Evolutionary conservation across 23 tunicate species (phyloP).

Genomic region (Styela clava): DNA sequence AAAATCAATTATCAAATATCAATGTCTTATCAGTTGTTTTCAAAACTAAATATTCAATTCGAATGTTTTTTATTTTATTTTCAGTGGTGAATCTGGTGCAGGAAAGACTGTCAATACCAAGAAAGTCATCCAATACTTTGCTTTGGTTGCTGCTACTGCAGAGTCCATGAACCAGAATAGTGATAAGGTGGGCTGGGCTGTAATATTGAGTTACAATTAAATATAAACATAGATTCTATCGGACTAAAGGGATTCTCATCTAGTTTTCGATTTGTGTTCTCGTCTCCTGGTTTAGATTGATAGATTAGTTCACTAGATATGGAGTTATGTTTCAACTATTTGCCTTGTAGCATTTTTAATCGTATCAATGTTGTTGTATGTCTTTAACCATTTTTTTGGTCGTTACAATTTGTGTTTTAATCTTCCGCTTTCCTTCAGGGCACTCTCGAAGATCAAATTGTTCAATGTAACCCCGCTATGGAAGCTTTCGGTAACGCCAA

Average conservation of each 20-base stretch:
- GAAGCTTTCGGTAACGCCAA: conserved; percentile 97
- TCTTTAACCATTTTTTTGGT: too few relatives aligned
- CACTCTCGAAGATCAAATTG: conserved; percentile 94
- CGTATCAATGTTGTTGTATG: too few relatives aligned
- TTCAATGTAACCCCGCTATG: conserved; percentile 93
- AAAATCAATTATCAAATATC: too few relatives aligned
- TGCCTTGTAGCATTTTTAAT: too few relatives aligned
- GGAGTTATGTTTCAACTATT: too few relatives aligned
- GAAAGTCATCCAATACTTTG: conserved; percentile 82
- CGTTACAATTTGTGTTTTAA: too few relatives aligned
- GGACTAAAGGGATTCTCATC: too few relatives aligned
- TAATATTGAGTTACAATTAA: neutral
- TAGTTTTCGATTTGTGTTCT: too few relatives aligned
- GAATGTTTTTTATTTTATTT: neutral
- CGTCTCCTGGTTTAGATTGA: too few relatives aligned
- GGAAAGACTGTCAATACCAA: conserved; percentile 87
- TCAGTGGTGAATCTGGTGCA: conserved; percentile 82
- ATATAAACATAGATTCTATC: too few relatives aligned
- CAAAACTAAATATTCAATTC: neutral
- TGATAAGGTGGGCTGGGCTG: conserved; percentile 32
- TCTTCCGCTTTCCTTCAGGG: conserved; percentile 34
- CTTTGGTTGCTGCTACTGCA: conserved; percentile 61
- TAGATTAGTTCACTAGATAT: too few relatives aligned
- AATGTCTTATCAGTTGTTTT: neutral
- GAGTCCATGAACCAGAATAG: conserved; percentile 26